These are phyloP conservation scores for Entelurus aequoreus DNA, from an alignment of 2,113 vertebrate genomes.

Conservation along the genomic window DNA sequence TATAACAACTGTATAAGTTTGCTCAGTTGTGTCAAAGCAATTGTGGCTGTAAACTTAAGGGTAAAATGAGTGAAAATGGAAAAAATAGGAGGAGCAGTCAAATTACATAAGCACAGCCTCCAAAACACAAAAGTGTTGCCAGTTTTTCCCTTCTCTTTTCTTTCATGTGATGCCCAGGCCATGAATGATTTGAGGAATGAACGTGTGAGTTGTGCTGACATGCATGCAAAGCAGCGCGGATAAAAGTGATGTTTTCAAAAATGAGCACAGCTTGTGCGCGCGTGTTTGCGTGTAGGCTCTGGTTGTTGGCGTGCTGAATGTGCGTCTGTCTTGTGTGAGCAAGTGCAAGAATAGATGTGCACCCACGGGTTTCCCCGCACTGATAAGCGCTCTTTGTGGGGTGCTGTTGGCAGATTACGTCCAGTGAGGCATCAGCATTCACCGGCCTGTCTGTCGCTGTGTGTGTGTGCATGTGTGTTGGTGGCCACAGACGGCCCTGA, in stretches of 20 bases:
- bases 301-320: conserved; percentile 12
- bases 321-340: conserved; percentile 29
- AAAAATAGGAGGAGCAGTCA: not conserved
- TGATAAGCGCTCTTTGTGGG: conserved; percentile 63
- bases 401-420: conserved; percentile 63
- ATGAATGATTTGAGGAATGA: conserved; percentile 6
- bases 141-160: not conserved
- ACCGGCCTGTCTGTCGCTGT: conserved; percentile 60
- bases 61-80: no score
- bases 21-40: not conserved
- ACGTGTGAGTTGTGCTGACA: not conserved
- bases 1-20: not conserved
- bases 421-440: conserved; percentile 65
- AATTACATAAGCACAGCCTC: not conserved
- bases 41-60: not conserved
- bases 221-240: not conserved
- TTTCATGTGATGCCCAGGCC: not conserved
- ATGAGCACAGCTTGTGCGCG: conserved; percentile 5
- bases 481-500: conserved; percentile 50
- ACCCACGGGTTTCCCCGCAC: conserved; percentile 42
- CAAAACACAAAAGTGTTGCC: not conserved
- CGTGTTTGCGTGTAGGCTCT: conserved; percentile 4
- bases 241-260: conserved; percentile 29
- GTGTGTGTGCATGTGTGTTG: conserved; percentile 53
- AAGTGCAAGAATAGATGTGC: conserved; percentile 41